Conservation (phyloP, 2,113 vertebrate species). For the Apodemus speciosus region DNA sequence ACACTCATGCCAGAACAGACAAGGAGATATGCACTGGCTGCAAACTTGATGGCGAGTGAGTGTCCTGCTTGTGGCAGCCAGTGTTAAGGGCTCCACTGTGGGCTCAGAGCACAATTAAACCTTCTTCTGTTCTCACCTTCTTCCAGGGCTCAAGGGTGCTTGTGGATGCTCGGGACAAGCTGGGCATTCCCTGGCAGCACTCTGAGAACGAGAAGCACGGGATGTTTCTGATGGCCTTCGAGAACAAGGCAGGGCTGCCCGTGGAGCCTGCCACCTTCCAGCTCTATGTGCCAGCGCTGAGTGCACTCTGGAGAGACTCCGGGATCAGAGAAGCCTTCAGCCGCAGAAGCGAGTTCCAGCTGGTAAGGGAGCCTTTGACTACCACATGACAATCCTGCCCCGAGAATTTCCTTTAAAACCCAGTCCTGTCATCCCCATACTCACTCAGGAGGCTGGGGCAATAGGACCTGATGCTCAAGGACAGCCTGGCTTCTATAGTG, state of each 20-base stretch:
- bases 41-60: not conserved
- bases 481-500: not conserved
- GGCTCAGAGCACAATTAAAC: constrained; percentile 39
- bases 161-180: constrained; percentile 97
- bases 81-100: not conserved
- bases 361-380: constrained; percentile 89
- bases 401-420: not conserved
- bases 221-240: constrained; percentile 98
- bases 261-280: constrained; percentile 96
- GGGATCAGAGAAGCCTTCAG: constrained; percentile 94
- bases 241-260: constrained; percentile 91
- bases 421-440: not conserved
- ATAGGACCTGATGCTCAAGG: not conserved
- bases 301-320: constrained; percentile 91
- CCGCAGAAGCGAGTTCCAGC: constrained; percentile 95
- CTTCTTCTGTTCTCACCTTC: constrained; percentile 24
- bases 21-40: not conserved
- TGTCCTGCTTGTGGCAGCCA: not conserved
- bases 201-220: constrained; percentile 97
- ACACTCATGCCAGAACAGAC: fast-evolving
- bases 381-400: not conserved
- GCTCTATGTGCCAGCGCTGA: constrained; percentile 93
- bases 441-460: not conserved
- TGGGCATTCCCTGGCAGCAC: constrained; percentile 95
- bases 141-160: constrained; percentile 94